Evolutionary conservation across 1,140 invertebrate species (phyloP).

Genomic region (Hyles vespertilio): DNA sequence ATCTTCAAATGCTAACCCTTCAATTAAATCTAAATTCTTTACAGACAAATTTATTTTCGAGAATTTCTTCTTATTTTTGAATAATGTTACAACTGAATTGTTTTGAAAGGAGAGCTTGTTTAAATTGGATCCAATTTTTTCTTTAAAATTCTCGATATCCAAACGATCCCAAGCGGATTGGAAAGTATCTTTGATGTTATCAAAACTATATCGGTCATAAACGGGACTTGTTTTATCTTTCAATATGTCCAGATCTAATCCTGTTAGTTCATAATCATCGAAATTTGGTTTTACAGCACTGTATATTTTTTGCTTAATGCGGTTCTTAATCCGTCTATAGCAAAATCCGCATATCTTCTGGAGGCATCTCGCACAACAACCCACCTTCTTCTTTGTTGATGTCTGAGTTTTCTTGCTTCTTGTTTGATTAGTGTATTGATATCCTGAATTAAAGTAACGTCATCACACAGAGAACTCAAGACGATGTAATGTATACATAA

Average conservation of each 20-base stretch:
- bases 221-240: constrained; percentile 14
- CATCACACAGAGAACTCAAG: neutral
- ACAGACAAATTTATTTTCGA: constrained; percentile 12
- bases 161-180: neutral
- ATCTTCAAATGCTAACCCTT: constrained; percentile 11
- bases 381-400: constrained; percentile 18
- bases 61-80: constrained; percentile 11
- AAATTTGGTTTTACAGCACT: constrained; percentile 20
- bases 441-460: neutral
- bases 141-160: constrained; percentile 23
- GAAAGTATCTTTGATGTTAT: too few relatives aligned
- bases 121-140: constrained; percentile 17
- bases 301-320: constrained; percentile 28
- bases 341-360: constrained; percentile 25
- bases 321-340: constrained; percentile 27
- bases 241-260: constrained; percentile 22
- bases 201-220: too few relatives aligned
- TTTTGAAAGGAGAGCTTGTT: neutral
- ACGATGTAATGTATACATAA: too few relatives aligned
- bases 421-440: constrained; percentile 1
- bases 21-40: constrained; percentile 14
- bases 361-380: constrained; percentile 25
- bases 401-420: constrained; percentile 7
- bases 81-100: constrained; percentile 4
- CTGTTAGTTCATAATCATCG: constrained; percentile 27